phyloP scores from a whole-genome alignment of 2,888 invertebrate genomes.

The Magallana nippona region DNA sequence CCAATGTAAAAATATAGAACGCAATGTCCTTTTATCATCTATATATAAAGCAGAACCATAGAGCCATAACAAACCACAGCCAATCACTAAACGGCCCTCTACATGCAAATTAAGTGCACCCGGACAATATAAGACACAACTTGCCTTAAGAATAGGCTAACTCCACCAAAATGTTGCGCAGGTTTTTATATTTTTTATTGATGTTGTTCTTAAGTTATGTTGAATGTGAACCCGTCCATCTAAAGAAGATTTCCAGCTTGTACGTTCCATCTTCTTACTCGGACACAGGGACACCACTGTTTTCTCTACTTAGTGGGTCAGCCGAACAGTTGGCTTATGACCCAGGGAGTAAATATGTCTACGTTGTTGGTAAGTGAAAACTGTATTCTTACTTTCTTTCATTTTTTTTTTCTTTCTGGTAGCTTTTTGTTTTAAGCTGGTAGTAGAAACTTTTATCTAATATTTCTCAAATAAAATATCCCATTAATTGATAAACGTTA shows the following conservation, averaged over 20 bases:
- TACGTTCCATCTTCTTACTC: constrained; percentile 48
- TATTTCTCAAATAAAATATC: no score
- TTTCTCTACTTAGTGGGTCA: constrained; percentile 49
- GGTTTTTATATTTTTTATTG: not conserved
- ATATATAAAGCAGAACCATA: no score
- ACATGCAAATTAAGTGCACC: no score
- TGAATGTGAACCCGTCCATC: constrained; percentile 35
- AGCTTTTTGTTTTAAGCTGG: not conserved
- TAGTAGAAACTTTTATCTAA: no score
- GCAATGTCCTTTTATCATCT: no score
- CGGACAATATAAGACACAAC: no score
- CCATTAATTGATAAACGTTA: no score
- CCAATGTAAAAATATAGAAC: no score
- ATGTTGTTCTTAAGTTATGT: not conserved
- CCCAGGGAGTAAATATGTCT: constrained; percentile 53
- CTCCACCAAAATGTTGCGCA: no score
- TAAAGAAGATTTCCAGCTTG: constrained; percentile 46
- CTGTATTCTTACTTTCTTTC: not conserved
- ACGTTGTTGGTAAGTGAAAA: constrained; percentile 61
- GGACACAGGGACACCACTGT: constrained; percentile 14
- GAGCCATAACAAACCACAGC: no score
- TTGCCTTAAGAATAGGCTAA: no score
- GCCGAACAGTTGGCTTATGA: constrained; percentile 66
- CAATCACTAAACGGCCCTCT: no score
- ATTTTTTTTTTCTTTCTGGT: not conserved